Evolutionary conservation across 2,113 vertebrate genomes (phyloP), one percentile per base, ranked within the genome.

Genomic region (Brienomyrus longianalis): DNA sequence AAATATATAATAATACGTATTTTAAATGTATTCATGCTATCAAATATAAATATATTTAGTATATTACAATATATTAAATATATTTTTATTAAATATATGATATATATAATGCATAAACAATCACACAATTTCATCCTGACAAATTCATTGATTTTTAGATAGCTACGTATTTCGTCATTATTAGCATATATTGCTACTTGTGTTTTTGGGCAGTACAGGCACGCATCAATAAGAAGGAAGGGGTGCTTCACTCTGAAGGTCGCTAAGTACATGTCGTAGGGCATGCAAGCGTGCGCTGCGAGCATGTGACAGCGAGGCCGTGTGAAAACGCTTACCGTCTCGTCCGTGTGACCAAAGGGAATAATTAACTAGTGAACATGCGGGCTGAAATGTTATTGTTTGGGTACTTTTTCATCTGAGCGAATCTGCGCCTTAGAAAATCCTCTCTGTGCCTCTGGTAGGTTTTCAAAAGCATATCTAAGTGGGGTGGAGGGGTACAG

Each of bases 281-380:
- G 93, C 86, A 66, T 31, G 87, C 92, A 92, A 94, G 94, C 94
- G 93, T 93, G 93, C 91, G 95, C 95, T 94, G 94, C 92, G 94
- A 95, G 95, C 95, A 95, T 93, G 93, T 27, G 59, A 47, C 43
- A 93, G 45, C 21, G 92, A 94, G 94, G 93, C 93, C 93, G 93
- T 92, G 94, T 94, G 94, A 95, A 95, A 95, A 93, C 93, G 94
- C 95, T 84, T 84, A 84, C 39, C 94, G 93, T 93, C 94, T 93
- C 92, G 91, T 92, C 92, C 92, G 93, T 94, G 95, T 92, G 93
- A 95, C 94, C 94, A 96, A 96, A 96, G 94, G 94, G 96, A 96
- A 96, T 96, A 96, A 96, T 96, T 96, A 96, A 96, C 94, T 94
- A 94, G 93, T 90, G 92, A 94, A 95, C 94, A 95, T 92, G 92